phyloP scores from a whole-genome alignment of 2,797 vertebrate genomes.

The Paratrypauchen microcephalus region DNA sequence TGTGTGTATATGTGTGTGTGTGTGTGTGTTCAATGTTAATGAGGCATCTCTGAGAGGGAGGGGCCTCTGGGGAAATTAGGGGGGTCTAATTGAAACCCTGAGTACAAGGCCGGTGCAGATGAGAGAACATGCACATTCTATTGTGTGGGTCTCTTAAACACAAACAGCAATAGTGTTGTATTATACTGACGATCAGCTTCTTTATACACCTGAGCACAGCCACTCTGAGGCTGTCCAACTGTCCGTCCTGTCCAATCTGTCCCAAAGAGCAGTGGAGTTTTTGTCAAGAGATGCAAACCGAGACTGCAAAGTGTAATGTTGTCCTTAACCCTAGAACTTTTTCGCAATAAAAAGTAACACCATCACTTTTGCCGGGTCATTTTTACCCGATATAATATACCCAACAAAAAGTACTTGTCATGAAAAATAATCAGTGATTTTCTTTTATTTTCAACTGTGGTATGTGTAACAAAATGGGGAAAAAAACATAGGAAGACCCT shows the following conservation, averaged over 20 bases:
- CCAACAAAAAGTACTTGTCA: too few relatives aligned
- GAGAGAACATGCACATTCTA: conserved; percentile 65
- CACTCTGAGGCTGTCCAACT: conserved; percentile 28
- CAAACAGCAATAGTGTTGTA: conserved; percentile 37
- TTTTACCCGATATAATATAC: too few relatives aligned
- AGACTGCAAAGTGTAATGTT: not conserved
- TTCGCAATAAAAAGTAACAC: too few relatives aligned
- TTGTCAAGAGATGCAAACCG: not conserved
- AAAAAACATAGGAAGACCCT: too few relatives aligned
- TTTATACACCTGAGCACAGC: conserved; percentile 30
- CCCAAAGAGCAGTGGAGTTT: conserved; percentile 2
- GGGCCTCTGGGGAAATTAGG: conserved; percentile 73
- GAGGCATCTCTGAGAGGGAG: conserved; percentile 65
- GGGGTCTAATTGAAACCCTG: conserved; percentile 76
- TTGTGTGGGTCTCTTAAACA: conserved; percentile 61
- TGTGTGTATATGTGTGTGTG: conserved; percentile 8
- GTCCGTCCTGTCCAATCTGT: conserved; percentile 18
- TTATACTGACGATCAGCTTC: conserved; percentile 51
- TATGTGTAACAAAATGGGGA: too few relatives aligned
- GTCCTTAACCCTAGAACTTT: too few relatives aligned
- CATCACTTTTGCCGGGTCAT: too few relatives aligned
- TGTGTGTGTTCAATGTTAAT: conserved; percentile 60
- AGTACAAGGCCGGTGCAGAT: conserved; percentile 70
- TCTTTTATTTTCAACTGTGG: too few relatives aligned
- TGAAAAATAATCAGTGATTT: too few relatives aligned